phyloP scores from a whole-genome alignment of 2,113 vertebrate genomes.

The Scomber japonicus region DNA sequence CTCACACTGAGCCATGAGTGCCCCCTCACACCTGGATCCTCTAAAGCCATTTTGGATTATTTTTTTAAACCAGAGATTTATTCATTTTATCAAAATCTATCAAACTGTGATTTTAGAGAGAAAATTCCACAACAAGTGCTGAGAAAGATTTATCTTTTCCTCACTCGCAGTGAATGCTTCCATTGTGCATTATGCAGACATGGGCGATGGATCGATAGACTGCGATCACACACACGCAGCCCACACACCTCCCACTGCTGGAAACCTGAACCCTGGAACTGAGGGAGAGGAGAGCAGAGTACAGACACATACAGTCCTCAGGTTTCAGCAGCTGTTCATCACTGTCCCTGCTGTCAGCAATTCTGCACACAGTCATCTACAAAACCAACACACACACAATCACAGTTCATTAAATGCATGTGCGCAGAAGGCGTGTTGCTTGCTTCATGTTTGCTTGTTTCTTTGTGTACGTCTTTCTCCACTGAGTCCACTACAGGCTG shows the following conservation, averaged over 20 bases:
- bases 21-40: no score
- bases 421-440: neutral
- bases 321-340: conserved; percentile 29
- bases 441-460: neutral
- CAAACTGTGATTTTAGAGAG: no score
- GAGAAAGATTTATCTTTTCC: no score
- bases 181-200: neutral
- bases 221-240: neutral
- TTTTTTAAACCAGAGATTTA: no score
- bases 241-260: conserved; percentile 27
- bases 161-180: no score
- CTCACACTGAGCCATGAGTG: no score
- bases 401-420: neutral
- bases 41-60: no score
- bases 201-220: conserved; percentile 13
- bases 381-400: neutral
- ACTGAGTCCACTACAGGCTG: neutral
- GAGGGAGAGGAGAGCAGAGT: conserved; percentile 12
- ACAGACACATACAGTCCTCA: neutral
- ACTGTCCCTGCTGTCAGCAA: neutral
- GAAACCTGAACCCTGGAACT: conserved; percentile 16
- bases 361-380: no score
- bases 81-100: no score
- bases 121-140: no score
- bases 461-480: conserved; percentile 2